Base-by-base conservation (phyloP, 2,888 invertebrate genomes). In the Molorchus minor region DNA sequence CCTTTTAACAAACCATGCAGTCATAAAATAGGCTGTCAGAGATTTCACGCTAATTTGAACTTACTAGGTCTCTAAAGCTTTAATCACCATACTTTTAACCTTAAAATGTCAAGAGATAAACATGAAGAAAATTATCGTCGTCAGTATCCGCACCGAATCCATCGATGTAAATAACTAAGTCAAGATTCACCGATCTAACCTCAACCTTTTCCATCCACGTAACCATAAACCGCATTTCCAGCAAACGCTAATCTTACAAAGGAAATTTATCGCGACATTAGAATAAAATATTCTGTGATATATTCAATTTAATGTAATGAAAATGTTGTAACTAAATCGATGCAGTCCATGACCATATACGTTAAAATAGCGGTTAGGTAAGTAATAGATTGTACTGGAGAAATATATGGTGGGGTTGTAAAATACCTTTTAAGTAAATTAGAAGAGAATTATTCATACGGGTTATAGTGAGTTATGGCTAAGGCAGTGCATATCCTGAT, bases 401-500 rank as follows among this genome's bases (percentile, higher is more conserved):
- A 68, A 68, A 65, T 67, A 65, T 64, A 68, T 65, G 65, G 58
- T 58, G 58, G 58, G 51, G 64, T 62, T 64, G 67, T 72, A 71
- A 72, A 71, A 72, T 62, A 58, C 71, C 73, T 75, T 75, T 75
- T 68, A 75, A 75, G 71, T 71, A 71, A 74, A 75, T 75, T 75
- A 56, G 70, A 72, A 62, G 61, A 47, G 69, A 74, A 72, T 72
- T 72, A 73, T 73, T 71, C 71, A 72, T 71, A 67, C 58, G 57
- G 63, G 52, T 64, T 67, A 43, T 64, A 61, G 66, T 68, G 67
- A 71, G 66, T 71, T 70, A 71, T 66, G 54, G 36, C 29, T 36
- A 41, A 40, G 52, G 52, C 41, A 41, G 52, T 41, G 52, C 52
- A 67, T 69, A 69, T 68, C 63, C 60, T 61, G 67, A 67, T 65